A percentile compares a stretch with the other conserved stretches of the same genome.
Conservation (phyloP, 2,113 vertebrate genomes). For the Labeo rohita region DNA sequence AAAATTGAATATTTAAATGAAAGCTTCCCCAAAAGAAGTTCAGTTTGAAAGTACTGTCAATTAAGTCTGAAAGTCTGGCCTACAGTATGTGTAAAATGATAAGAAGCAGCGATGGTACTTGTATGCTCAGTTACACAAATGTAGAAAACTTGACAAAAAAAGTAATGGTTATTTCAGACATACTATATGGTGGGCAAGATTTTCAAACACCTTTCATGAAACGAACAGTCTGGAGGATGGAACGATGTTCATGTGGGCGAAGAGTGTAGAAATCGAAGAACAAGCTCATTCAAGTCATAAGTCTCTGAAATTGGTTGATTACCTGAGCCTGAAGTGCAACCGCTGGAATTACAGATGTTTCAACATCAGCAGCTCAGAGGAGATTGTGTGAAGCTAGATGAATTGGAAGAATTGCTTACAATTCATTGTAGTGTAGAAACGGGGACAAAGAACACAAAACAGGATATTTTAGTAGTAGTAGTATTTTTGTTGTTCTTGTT, state of each 20-base stretch:
- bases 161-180: background rate
- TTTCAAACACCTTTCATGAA: constrained; percentile 3
- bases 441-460: background rate
- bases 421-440: background rate
- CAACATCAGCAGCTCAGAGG: constrained; percentile 46
- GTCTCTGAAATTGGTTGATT: constrained; percentile 22
- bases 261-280: constrained; percentile 39
- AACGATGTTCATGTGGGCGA: constrained; percentile 6
- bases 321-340: constrained; percentile 42
- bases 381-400: background rate
- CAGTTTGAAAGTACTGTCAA: background rate
- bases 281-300: constrained; percentile 23
- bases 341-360: constrained; percentile 37
- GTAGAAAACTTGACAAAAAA: background rate
- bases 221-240: background rate
- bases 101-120: background rate
- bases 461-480: background rate
- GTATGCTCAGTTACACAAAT: constrained; percentile 1
- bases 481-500: background rate
- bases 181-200: background rate
- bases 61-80: background rate
- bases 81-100: background rate
- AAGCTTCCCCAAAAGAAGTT: background rate
- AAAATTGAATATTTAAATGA: constrained; percentile 2
- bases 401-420: background rate